Conservation (phyloP, 2,888 invertebrate species). For the Acleris sparsana region DNA sequence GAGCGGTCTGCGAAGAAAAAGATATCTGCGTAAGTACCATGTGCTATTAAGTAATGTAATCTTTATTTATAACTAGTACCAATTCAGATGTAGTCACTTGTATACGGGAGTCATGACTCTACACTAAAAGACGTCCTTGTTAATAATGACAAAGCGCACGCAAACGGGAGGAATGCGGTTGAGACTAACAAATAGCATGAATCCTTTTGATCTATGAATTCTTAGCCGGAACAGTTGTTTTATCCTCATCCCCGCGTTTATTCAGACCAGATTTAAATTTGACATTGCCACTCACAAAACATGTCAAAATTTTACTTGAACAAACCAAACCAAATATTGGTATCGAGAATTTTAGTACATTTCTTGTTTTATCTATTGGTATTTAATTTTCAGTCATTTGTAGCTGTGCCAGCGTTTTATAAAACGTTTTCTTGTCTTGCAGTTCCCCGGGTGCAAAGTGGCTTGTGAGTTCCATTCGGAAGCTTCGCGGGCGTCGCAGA, state of each 20-base stretch:
- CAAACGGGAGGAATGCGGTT: conserved; percentile 17
- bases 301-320: too few relatives aligned
- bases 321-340: too few relatives aligned
- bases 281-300: too few relatives aligned
- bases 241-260: too few relatives aligned
- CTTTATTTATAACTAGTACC: conserved; percentile 5
- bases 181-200: conserved; percentile 28
- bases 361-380: conserved; percentile 17
- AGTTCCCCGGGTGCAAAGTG: conserved; percentile 89
- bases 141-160: conserved; percentile 28
- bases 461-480: conserved; percentile 88
- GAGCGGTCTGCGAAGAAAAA: conserved; percentile 87
- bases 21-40: conserved; percentile 87
- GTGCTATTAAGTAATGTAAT: conserved; percentile 5
- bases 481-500: conserved; percentile 84
- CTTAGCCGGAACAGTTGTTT: too few relatives aligned
- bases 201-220: conserved; percentile 24
- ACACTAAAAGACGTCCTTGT: conserved; percentile 18
- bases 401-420: neutral
- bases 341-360: conserved; percentile 12
- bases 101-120: too few relatives aligned
- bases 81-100: too few relatives aligned
- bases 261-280: too few relatives aligned
- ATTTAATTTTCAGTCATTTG: conserved; percentile 14
- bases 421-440: conserved; percentile 59